Evolutionary conservation across 2,113 vertebrate genomes (phyloP).

Genomic region (Strix aluco): DNA sequence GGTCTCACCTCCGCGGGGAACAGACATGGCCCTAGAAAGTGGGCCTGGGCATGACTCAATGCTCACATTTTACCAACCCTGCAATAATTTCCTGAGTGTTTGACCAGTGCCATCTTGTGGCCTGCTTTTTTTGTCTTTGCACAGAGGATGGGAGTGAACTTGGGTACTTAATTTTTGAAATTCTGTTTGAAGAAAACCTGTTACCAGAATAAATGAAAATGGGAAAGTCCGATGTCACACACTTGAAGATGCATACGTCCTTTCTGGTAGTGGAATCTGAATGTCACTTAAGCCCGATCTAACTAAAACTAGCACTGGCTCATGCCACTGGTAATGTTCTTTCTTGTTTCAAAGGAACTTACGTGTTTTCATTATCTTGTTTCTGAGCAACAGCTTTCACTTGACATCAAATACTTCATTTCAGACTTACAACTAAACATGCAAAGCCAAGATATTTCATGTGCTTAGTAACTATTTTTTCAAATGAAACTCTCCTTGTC

Average conservation of each 20-base stretch:
- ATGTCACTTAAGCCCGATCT: background rate
- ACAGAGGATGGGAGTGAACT: background rate
- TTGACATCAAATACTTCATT: slow-evolving; percentile 8
- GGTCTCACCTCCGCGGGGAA: rapidly evolving
- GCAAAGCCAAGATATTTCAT: background rate
- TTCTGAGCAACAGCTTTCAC: slow-evolving; percentile 32
- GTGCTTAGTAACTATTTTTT: background rate
- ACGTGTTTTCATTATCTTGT: background rate
- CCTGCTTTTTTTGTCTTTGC: background rate
- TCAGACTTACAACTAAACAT: background rate
- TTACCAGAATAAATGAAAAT: background rate
- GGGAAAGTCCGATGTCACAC: background rate
- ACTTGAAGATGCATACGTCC: background rate
- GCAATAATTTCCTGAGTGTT: background rate
- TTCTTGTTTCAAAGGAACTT: background rate
- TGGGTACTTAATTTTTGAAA: background rate
- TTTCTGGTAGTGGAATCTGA: background rate
- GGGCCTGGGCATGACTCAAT: background rate
- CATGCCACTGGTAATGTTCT: background rate
- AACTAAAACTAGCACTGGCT: background rate
- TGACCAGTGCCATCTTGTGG: slow-evolving; percentile 64
- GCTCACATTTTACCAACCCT: rapidly evolving
- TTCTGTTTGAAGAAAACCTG: background rate
- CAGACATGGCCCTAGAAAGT: background rate
- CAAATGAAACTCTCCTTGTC: background rate